These are phyloP conservation scores for Uropsilus gracilis DNA, from an alignment of 2,113 vertebrate species.

Conservation along the genomic window DNA sequence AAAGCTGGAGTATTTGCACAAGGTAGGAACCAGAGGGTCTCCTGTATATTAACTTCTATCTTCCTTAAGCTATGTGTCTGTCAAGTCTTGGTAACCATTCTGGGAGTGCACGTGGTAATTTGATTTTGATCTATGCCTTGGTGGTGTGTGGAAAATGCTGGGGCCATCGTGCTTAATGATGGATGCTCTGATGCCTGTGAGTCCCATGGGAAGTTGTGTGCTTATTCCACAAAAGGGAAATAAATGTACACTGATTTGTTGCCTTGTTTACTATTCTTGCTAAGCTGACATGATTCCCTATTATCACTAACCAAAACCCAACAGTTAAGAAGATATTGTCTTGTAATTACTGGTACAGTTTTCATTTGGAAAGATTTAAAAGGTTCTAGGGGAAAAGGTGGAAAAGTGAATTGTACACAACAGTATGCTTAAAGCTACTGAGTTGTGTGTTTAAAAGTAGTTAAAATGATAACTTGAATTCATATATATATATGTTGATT, in stretches of 20 bases:
- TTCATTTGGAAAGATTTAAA: background rate
- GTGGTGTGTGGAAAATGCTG: constrained; percentile 25
- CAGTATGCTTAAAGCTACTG: background rate
- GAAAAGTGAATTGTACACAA: background rate
- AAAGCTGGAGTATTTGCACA: constrained; percentile 98
- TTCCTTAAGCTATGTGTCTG: background rate
- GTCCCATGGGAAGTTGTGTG: constrained; percentile 28
- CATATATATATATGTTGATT: too few species aligned
- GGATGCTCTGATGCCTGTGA: background rate
- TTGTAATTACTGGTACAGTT: background rate
- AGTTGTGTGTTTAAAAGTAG: background rate
- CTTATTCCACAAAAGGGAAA: background rate
- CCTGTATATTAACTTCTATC: background rate
- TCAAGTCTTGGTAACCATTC: background rate
- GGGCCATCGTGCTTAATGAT: constrained; percentile 28
- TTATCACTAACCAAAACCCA: background rate
- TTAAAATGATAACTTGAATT: background rate
- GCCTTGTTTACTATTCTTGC: constrained; percentile 23
- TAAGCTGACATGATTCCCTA: background rate
- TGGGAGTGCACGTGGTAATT: background rate
- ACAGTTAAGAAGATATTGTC: background rate
- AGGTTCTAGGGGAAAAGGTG: background rate
- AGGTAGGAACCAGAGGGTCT: constrained; percentile 87
- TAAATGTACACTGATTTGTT: background rate
- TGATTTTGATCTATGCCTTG: background rate